Evolutionary conservation across 2,113 vertebrate species (phyloP).

Genomic region (Orientallactaga bullata): DNA sequence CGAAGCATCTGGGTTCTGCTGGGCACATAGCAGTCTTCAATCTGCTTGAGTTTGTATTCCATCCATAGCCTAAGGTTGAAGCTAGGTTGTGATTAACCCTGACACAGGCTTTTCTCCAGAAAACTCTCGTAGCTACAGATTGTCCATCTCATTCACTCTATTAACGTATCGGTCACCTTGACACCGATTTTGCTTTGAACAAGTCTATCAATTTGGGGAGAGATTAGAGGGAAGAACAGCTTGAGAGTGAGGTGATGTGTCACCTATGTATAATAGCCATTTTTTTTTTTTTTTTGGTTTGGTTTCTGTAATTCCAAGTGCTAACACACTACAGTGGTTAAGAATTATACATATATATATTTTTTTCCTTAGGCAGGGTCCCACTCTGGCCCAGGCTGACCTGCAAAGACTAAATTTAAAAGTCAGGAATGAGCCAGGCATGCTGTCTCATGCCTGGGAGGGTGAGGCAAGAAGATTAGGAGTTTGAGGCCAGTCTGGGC

Average conservation of each 20-base stretch:
- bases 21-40: constrained; percentile 25
- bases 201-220: neutral
- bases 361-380: too few species aligned
- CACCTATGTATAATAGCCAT: neutral
- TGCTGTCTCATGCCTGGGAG: neutral
- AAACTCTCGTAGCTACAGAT: constrained; percentile 23
- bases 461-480: too few species aligned
- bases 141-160: neutral
- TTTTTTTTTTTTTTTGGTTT: neutral
- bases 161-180: neutral
- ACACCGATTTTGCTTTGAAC: constrained; percentile 10
- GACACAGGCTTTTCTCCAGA: constrained; percentile 18
- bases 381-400: too few species aligned
- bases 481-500: neutral
- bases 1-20: constrained; percentile 49
- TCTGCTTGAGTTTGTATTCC: constrained; percentile 48
- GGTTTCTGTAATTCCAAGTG: constrained; percentile 25
- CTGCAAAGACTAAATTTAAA: neutral
- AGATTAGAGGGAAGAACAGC: neutral
- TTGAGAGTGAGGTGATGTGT: neutral
- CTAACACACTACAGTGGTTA: neutral
- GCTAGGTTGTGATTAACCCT: constrained; percentile 50
- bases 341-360: neutral
- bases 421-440: neutral
- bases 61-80: constrained; percentile 29